Evolutionary conservation across 2,113 vertebrate species (phyloP), one percentile per base, ranked within the genome.

Genomic region (Ophthalmolycus amberensis): DNA sequence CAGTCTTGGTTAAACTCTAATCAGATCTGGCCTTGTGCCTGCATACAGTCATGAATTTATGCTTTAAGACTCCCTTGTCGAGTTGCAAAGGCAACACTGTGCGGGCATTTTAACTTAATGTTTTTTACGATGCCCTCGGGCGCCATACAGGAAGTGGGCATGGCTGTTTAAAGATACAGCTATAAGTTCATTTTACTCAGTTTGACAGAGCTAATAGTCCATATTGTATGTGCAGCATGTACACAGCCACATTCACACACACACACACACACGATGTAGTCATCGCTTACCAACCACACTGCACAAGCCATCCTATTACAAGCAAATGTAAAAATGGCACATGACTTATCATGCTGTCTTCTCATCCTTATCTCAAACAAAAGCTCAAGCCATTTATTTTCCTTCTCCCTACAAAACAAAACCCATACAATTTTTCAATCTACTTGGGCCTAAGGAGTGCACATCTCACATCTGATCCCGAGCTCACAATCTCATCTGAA

Each of bases 81-180:
- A 12, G 12, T 56, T 75, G 65, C 58, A 89, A 73, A 80, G 58
- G 59, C 77, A 79, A 68, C 82, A 85, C 46, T 50, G 64, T 80
- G 80, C 77, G 38, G 18, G 65, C 78, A 84, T 80, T 80, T 88
- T 77, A 88, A 73, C 79, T 70, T 73, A 54, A 75, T 42, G 70
- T 22, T 52, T 87, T 85, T 84, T 83, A 91, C 25, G 27, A 84
- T 77, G 67, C 85, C 77, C 65, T 65, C n/a, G 74, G 64, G 89
- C 66, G 76, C 79, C 42, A 62, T 88, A 32, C 7, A 25, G n/a
- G 70, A 79, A 68, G 70, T 70, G 82, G 64, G 67, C 72, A 74
- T 60, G 71, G 63, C 70, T 85, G 63, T 77, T 77, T 66, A 75
- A 67, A 73, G 70, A 89, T 71, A 65, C 2, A 25, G 25, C 48